Percentiles rank a stretch among this genome's conserved stretches.
These are phyloP conservation scores for Zapus hudsonius DNA, from an alignment of 2,113 vertebrate species.

Conservation along the genomic window DNA sequence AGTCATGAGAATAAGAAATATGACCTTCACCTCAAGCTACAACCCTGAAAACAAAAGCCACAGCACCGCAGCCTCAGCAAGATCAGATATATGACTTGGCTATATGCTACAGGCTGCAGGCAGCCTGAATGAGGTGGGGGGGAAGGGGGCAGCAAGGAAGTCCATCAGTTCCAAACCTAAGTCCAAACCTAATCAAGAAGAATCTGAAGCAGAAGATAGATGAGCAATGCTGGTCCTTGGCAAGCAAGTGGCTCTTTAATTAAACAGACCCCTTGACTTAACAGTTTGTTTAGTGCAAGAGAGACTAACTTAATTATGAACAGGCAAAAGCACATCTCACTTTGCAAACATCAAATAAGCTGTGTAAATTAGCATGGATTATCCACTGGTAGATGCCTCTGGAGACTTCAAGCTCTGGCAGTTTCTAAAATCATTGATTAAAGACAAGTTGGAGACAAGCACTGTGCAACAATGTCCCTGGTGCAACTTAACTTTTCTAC, in stretches of 20 bases:
- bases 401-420: slow-evolving; percentile 12
- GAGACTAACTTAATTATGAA: slow-evolving; percentile 27
- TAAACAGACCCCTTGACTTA: slow-evolving; percentile 40
- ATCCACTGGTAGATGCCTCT: background rate
- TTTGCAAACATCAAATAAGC: slow-evolving; percentile 21
- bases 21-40: slow-evolving; percentile 32
- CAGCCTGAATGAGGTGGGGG: background rate
- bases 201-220: slow-evolving; percentile 9
- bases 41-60: slow-evolving; percentile 40
- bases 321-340: slow-evolving; percentile 30
- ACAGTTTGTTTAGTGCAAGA: background rate
- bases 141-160: background rate
- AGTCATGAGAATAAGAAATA: slow-evolving; percentile 22
- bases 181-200: slow-evolving; percentile 35
- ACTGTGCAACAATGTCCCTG: background rate
- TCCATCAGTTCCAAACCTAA: background rate
- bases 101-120: background rate
- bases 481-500: background rate
- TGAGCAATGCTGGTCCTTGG: background rate
- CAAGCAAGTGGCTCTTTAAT: slow-evolving; percentile 31
- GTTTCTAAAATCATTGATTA: slow-evolving; percentile 54
- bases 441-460: slow-evolving; percentile 23
- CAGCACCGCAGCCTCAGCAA: background rate
- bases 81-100: background rate
- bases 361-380: background rate